Evolutionary conservation across 1,140 invertebrate species (phyloP).

Genomic region (Drosophila varians): DNA sequence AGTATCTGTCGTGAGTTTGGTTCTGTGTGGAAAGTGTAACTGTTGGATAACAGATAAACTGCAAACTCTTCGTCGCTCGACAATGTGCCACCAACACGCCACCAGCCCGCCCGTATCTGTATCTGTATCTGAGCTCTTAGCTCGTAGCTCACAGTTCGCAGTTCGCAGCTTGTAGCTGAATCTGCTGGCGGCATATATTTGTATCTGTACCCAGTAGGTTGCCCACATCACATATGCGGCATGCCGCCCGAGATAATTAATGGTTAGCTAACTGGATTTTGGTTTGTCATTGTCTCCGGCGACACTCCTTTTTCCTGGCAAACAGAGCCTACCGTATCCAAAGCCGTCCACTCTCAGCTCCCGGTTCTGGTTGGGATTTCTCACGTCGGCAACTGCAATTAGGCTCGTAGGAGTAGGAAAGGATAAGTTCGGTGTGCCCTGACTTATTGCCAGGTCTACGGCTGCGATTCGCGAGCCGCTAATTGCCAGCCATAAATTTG

Average conservation of each 20-base stretch:
- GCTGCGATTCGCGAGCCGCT: constrained; percentile 69
- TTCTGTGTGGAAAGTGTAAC: constrained; percentile 54
- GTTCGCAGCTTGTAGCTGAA: constrained; percentile 12
- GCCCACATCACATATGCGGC: constrained; percentile 47
- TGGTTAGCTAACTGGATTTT: constrained; percentile 70
- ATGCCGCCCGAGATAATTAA: constrained; percentile 58
- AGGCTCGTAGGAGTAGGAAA: constrained; percentile 51
- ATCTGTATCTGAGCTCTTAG: too few relatives aligned
- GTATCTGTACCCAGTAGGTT: constrained; percentile 16
- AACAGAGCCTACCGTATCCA: background rate
- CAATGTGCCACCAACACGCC: constrained; percentile 55
- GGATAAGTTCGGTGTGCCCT: constrained; percentile 49
- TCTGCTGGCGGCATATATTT: constrained; percentile 22
- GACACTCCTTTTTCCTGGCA: background rate
- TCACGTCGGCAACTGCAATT: constrained; percentile 70
- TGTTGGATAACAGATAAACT: constrained; percentile 51
- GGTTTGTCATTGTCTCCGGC: constrained; percentile 43
- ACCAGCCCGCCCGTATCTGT: constrained; percentile 45
- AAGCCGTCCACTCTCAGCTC: constrained; percentile 1
- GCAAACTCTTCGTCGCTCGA: constrained; percentile 20
- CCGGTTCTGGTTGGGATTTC: constrained; percentile 43
- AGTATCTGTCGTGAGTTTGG: constrained; percentile 9
- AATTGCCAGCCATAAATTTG: constrained; percentile 80
- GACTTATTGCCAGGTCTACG: constrained; percentile 67
- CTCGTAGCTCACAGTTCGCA: background rate